Evolutionary conservation across 2,113 vertebrate genomes (phyloP), one percentile per base, ranked within the genome.

Genomic region (Pycnonotus jocosus): DNA sequence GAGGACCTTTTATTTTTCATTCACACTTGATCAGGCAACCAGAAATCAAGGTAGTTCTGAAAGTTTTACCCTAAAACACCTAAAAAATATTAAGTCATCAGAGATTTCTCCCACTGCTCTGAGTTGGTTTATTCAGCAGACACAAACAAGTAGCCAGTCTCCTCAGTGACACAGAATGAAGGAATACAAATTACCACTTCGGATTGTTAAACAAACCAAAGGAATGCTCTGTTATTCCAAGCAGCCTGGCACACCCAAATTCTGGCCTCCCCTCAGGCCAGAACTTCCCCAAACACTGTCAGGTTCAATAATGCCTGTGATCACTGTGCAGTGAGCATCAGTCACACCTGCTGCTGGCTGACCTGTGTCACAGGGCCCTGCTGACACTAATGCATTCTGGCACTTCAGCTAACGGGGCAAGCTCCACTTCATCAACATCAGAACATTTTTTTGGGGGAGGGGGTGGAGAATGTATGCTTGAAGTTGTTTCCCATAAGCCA

Each of bases 131-230:
- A 93, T 89, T 78, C 85, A 96, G 84, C 68, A 96, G 94, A 96
- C 94, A 95, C 86, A 96, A 97, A 95, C 93, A 97, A 97, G 87
- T 92, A 97, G 95, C 96, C 96, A 96, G 92, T 96, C 95, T 95
- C 60, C 64, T 93, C 81, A 81, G 74, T 10, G 88, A 88, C 60
- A 74, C 3, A 12, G 72, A 74, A 77, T 31, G n/a, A 45, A 88
- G 47, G n/a, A 93, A 80, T 20, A 56, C 31, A 37, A 70, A 71
- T 95, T 83, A 45, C 42, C 37, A 21, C 53, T 88, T 51, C 0
- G 0, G 70, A 69, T 37, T 22, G 40, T 76, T 79, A 47, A 69
- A 61, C 58, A 70, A 88, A 81, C 37, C 19, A 42, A 70, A 65
- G 19, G 37, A 94, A 82, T 64, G 70, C 64, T 77, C 38, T 12